Base-by-base conservation (phyloP, 2,113 vertebrate species). In the Lepisosteus osseus region DNA sequence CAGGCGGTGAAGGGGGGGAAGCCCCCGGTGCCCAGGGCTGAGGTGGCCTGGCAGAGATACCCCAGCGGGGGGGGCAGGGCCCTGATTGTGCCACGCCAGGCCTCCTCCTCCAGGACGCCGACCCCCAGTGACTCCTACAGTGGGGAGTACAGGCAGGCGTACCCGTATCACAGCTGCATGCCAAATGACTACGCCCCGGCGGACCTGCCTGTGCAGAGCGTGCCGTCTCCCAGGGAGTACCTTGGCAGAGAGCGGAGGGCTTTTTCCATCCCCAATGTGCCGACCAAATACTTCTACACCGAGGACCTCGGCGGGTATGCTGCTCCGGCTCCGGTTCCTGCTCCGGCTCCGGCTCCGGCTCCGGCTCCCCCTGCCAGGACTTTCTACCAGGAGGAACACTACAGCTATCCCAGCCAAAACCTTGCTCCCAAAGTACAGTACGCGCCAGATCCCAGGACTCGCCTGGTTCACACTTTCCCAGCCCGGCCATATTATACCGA, bases 41-140 rank as follows among this genome's bases (percentile, higher is more conserved):
- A 92, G 0, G 74, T 84, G 0, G 80, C 84, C 70, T 96, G 93
- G 92, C 88, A 91, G 63, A 92, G 92, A 4, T 78, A 87, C 0
- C 86, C 89, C 0, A 85, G 87, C 67, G 90, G 90, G 13, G 85
- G 88, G 1, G 72, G 87, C 68, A 89, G 93, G 68, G 91, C 93
- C 78, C 86, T 95, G 80, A 91, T 91, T 0, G 92, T 95, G 76
- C 96, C 95, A 0, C 90, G 91, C 17, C 93, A 93, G 64, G 72
- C 78, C 0, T 80, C 87, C 6, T 72, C 88, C 2, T 94, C 94
- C 41, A 94, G 94, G 78, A 97, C 95, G 0, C 94, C 95, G 29
- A 97, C 95, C 1, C 95, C 95, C 51, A 95, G 94, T 0, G 95
- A 97, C 72, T 94, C 93, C 51, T 96, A 95, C 84, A 94, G 94